These are phyloP conservation scores for Peromyscus californicus DNA, from an alignment of 2,113 vertebrate species.

Conservation along the genomic window DNA sequence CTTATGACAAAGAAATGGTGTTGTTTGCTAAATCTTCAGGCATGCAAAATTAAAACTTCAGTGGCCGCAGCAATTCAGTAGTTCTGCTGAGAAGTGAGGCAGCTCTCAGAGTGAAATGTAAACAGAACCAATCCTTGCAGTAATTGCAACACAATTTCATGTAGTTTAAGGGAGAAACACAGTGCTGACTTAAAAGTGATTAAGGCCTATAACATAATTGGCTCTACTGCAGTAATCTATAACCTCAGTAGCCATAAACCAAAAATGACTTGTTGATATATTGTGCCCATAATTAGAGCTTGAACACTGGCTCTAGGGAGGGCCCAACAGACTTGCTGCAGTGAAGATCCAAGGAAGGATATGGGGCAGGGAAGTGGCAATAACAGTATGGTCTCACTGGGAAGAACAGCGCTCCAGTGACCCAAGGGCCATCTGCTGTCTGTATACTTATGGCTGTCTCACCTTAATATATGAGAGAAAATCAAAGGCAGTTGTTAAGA, in stretches of 20 bases:
- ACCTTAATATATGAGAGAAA: neutral
- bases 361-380: neutral
- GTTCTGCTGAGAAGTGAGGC: slow-evolving; percentile 78
- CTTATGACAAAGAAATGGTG: slow-evolving; percentile 78
- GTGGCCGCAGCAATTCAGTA: slow-evolving; percentile 71
- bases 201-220: neutral
- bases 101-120: slow-evolving; percentile 30
- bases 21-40: slow-evolving; percentile 74
- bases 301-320: neutral
- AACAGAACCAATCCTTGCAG: slow-evolving; percentile 28
- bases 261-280: neutral
- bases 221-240: neutral
- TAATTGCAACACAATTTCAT: neutral
- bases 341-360: neutral
- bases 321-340: neutral
- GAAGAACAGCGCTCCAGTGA: neutral
- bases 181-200: slow-evolving; percentile 10
- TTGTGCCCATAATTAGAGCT: neutral
- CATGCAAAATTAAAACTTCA: slow-evolving; percentile 82
- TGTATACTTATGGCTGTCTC: neutral
- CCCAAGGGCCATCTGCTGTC: neutral
- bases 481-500: neutral
- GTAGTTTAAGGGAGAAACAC: slow-evolving; percentile 4
- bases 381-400: neutral
- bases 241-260: neutral